These are phyloP conservation scores for Apotomis turbidana DNA, from an alignment of 2,888 invertebrate genomes.

Conservation along the genomic window DNA sequence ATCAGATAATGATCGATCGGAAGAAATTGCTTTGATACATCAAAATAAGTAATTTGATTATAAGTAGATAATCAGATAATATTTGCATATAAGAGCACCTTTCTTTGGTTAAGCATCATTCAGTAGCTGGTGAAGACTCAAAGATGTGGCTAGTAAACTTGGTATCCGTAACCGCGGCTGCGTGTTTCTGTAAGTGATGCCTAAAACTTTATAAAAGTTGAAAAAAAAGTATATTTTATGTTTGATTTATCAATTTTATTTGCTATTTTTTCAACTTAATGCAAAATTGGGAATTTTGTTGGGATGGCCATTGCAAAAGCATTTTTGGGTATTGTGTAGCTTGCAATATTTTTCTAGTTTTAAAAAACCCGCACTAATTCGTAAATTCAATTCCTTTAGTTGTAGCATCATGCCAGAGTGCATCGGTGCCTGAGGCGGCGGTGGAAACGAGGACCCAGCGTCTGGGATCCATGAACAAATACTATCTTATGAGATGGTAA, in stretches of 20 bases:
- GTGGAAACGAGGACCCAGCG: not conserved
- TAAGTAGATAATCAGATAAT: conserved; percentile 2
- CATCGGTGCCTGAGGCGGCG: not conserved
- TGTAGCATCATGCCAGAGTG: conserved; percentile 16
- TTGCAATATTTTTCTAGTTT: too few species aligned
- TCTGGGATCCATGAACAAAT: not conserved
- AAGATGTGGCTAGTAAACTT: conserved; percentile 21
- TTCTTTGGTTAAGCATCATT: not conserved
- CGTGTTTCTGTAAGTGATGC: conserved; percentile 17
- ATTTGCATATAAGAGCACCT: conserved; percentile 11
- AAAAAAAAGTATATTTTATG: too few species aligned
- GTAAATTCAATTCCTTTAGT: not conserved
- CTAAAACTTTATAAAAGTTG: too few species aligned
- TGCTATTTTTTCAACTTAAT: too few species aligned
- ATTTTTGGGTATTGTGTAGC: too few species aligned
- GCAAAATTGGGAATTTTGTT: too few species aligned
- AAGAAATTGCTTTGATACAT: not conserved
- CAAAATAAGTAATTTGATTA: conserved; percentile 12
- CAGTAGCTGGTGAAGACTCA: not conserved
- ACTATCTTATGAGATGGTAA: conserved; percentile 23
- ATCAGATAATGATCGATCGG: not conserved
- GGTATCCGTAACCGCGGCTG: conserved; percentile 2
- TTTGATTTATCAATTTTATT: too few species aligned
- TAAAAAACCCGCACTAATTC: too few species aligned
- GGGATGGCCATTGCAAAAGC: too few species aligned